Evolutionary conservation across 2,888 invertebrate species (phyloP), one percentile per base, ranked within the genome.

Genomic region (Formica aserva): DNA sequence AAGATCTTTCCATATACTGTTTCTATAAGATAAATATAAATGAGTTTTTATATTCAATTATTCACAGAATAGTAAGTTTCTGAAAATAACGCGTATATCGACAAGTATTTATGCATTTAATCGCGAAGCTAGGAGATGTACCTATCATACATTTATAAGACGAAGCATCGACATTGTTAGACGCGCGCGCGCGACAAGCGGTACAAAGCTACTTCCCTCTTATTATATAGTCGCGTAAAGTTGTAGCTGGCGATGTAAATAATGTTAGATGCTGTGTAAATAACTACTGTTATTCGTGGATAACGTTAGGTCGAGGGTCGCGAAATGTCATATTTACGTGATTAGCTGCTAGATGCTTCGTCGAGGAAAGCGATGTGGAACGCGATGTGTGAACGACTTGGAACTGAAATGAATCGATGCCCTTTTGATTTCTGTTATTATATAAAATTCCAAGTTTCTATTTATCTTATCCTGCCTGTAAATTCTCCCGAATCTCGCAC

Each of bases 181-280:
- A 32, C n/a, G 72, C 52, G 71, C 32, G 45, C 48, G 52, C 26
- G 72, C 8, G 60, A 60, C n/a, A 35, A 45, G 26, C 45, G 88
- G 86, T 89, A 86, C 90, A 89, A 89, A 89, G 29, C 80, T 82
- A 82, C 60, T 85, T 89, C 74, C 82, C 77, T 81, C 81, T 85
- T 74, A 77, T 66, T 63, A 82, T 75, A 63, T 89, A 89, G 88
- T 78, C 76, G 69, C 83, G 62, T 83, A 80, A 83, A 80, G 60
- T 55, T 45, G 66, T 81, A 72, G 62, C 62, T 60, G 45, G 32
- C 74, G 45, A 66, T 86, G 86, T 88, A 85, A 88, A 83, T 90
- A 48, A 84, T 38, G 35, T 63, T 65, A 71, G 41, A 71, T 69
- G 55, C 45, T 69, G 5, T 84, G 90, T 89, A 89, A 62, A 89